These are phyloP conservation scores for Eustalomyia histrio DNA, from an alignment of 2,888 invertebrate species.

Conservation along the genomic window DNA sequence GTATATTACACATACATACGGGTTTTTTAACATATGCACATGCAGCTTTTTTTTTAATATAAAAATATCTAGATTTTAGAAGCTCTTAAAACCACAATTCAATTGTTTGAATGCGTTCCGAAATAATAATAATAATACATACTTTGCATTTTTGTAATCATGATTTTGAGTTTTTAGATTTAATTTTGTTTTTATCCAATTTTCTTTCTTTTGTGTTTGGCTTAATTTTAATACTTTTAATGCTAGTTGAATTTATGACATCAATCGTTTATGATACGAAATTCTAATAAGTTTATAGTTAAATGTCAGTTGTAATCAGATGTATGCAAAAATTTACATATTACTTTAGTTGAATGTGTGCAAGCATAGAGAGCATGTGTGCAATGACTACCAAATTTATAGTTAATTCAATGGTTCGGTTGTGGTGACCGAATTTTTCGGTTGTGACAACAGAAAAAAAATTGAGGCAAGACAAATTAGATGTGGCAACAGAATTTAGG, in stretches of 20 bases:
- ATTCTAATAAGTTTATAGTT: not conserved
- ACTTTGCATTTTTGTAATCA: slow-evolving; percentile 49
- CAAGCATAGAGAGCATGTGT: too few relatives aligned
- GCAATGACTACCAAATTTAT: too few relatives aligned
- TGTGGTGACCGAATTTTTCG: too few relatives aligned
- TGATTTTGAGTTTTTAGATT: not conserved
- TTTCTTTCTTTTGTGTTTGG: slow-evolving; percentile 10
- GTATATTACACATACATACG: not conserved
- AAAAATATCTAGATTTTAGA: slow-evolving; percentile 8
- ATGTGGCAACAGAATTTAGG: too few relatives aligned
- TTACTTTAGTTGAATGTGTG: too few relatives aligned
- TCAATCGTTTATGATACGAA: not conserved
- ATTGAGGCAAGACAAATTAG: too few relatives aligned
- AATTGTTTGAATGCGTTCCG: slow-evolving; percentile 41
- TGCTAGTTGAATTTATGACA: not conserved
- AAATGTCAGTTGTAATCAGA: not conserved
- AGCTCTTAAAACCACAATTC: slow-evolving; percentile 36
- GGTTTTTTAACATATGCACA: not conserved
- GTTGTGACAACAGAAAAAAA: too few relatives aligned
- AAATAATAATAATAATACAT: slow-evolving; percentile 9
- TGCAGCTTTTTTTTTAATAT: not conserved
- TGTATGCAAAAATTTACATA: too few relatives aligned
- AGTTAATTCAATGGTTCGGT: too few relatives aligned
- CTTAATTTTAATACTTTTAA: slow-evolving; percentile 35
- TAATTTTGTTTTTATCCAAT: slow-evolving; percentile 5